These are phyloP conservation scores for Caracal caracal DNA, from an alignment of 2,113 vertebrate genomes.

Conservation along the genomic window DNA sequence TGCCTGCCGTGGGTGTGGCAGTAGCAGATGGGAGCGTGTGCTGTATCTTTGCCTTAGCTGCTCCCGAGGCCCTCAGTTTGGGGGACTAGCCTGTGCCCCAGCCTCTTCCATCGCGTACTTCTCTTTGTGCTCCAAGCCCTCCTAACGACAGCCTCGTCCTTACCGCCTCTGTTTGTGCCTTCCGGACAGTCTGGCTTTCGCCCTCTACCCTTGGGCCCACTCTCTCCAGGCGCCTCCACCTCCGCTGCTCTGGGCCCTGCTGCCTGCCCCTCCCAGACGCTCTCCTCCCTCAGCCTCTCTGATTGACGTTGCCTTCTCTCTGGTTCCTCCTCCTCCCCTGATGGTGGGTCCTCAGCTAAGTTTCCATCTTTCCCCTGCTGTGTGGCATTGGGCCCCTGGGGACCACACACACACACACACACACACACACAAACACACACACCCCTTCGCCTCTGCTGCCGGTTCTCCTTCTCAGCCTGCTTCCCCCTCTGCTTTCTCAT, in stretches of 20 bases:
- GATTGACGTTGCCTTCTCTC: background rate
- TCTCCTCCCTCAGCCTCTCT: background rate
- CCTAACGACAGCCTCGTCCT: background rate
- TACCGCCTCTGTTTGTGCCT: background rate
- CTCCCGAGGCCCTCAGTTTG: background rate
- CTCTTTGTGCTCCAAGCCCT: background rate
- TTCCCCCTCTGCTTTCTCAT: no score
- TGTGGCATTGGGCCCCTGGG: rapidly evolving
- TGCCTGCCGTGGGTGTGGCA: background rate
- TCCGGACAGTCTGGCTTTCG: background rate
- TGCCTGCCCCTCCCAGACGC: background rate
- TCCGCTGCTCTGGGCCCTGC: background rate
- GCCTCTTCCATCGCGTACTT: background rate
- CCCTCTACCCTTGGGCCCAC: background rate
- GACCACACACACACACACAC: background rate
- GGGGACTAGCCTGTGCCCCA: background rate
- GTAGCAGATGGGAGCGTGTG: rapidly evolving
- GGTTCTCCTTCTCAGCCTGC: background rate
- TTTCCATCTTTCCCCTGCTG: background rate
- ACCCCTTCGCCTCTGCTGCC: background rate
- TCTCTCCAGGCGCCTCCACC: background rate
- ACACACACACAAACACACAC: no score
- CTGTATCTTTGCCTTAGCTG: background rate
- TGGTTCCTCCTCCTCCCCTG: background rate
- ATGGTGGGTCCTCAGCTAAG: background rate